Conservation (phyloP, 2,113 vertebrate genomes). For the Rattus rattus region DNA sequence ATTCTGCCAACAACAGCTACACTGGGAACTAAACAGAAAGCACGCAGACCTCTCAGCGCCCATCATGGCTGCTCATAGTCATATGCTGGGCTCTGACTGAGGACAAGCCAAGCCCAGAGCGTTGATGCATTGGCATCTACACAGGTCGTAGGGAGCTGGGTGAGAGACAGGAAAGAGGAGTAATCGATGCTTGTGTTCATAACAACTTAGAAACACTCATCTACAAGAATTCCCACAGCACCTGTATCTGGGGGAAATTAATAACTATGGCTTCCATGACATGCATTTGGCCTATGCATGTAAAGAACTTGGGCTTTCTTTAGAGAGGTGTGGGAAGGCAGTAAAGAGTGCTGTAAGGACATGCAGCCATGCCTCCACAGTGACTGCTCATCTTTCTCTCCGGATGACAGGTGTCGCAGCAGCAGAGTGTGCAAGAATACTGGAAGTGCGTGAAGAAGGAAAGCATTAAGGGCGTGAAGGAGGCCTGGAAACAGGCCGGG, state of each 20-base stretch:
- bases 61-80: neutral
- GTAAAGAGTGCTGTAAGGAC: neutral
- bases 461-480: constrained; percentile 94
- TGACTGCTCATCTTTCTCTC: neutral
- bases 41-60: neutral
- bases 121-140: neutral
- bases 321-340: neutral
- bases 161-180: neutral
- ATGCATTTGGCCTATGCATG: neutral
- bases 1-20: neutral
- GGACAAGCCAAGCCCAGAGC: constrained; percentile 19
- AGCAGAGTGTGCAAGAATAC: constrained; percentile 92
- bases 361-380: neutral
- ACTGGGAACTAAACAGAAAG: neutral
- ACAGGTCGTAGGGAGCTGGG: neutral
- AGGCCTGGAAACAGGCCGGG: constrained; percentile 90
- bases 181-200: neutral
- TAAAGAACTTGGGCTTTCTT: neutral
- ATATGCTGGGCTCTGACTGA: neutral
- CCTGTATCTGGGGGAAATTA: neutral
- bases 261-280: neutral
- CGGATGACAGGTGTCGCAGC: constrained; percentile 90
- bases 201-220: neutral
- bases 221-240: neutral
- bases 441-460: constrained; percentile 98